phyloP scores from a whole-genome alignment of 1,140 invertebrate species.

The Theocolax elegans region DNA sequence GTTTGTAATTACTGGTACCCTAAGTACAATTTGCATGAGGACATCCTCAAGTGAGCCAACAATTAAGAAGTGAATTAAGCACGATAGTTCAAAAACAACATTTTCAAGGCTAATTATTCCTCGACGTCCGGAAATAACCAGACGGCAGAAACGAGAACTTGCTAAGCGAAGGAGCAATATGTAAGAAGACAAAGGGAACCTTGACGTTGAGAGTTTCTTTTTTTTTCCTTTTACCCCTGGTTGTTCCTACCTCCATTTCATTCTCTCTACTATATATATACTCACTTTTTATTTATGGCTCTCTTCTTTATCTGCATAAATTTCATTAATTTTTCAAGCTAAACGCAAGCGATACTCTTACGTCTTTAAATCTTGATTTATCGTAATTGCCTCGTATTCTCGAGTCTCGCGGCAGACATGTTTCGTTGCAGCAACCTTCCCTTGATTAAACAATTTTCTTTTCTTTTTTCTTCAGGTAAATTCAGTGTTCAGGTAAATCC shows the following conservation, averaged over 20 bases:
- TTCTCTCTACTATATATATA: no score
- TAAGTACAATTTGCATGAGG: neutral
- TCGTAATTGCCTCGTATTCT: no score
- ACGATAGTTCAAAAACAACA: slow-evolving; percentile 20
- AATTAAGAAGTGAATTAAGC: slow-evolving; percentile 10
- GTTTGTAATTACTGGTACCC: neutral
- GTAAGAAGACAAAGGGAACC: slow-evolving; percentile 20
- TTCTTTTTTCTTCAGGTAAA: neutral
- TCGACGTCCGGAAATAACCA: neutral
- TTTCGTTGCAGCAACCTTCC: no score
- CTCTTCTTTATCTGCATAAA: neutral
- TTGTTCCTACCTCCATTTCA: neutral
- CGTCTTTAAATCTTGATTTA: no score
- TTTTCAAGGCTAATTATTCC: slow-evolving; percentile 26
- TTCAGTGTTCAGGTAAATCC: no score
- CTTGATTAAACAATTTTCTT: no score
- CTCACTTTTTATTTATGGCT: neutral
- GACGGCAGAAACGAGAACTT: neutral
- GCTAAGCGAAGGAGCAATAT: neutral
- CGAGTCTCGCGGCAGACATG: no score
- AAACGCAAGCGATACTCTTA: neutral
- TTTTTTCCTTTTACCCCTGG: slow-evolving; percentile 7
- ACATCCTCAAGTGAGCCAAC: neutral
- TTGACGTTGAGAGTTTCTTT: slow-evolving; percentile 40
- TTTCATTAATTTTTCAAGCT: slow-evolving; percentile 7